Percentiles rank a stretch among this genome's conserved stretches.
Evolutionary conservation across 2,888 invertebrate species (phyloP).

Genomic region (Cephus nigrinus): DNA sequence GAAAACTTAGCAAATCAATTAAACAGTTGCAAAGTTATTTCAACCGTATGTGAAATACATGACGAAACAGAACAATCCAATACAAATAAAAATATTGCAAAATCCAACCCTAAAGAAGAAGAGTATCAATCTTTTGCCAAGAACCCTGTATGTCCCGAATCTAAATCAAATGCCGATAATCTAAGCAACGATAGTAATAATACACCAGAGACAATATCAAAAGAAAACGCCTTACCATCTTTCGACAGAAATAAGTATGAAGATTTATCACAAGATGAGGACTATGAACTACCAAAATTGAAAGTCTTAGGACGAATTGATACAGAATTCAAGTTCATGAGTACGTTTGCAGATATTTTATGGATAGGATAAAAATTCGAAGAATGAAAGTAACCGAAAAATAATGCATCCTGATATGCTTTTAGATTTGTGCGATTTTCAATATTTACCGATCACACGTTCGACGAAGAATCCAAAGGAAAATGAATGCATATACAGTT

Average conservation of each 20-base stretch:
- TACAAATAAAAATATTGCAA: neutral
- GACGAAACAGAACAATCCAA: neutral
- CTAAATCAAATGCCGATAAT: neutral
- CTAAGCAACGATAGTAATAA: neutral
- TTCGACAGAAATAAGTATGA: conserved; percentile 35
- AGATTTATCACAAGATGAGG: conserved; percentile 59
- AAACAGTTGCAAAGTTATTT: conserved; percentile 13
- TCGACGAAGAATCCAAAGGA: conserved; percentile 62
- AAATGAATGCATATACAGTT: conserved; percentile 73
- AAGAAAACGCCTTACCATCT: conserved; percentile 14
- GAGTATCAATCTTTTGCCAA: neutral
- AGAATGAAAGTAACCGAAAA: neutral
- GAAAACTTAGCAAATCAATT: conserved; percentile 20
- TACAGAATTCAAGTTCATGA: conserved; percentile 74
- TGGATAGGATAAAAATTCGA: neutral
- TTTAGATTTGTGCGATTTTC: conserved; percentile 90
- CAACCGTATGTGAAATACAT: neutral
- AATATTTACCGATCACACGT: conserved; percentile 82
- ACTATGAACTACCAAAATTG: conserved; percentile 60
- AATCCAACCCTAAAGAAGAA: neutral
- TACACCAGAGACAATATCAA: conserved; percentile 25
- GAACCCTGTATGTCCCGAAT: neutral
- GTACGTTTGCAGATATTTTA: conserved; percentile 64
- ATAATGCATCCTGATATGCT: conserved; percentile 25
- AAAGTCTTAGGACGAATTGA: conserved; percentile 73